Evolutionary conservation across 2,113 vertebrate species (phyloP).

Genomic region (Microcebus griseorufus): DNA sequence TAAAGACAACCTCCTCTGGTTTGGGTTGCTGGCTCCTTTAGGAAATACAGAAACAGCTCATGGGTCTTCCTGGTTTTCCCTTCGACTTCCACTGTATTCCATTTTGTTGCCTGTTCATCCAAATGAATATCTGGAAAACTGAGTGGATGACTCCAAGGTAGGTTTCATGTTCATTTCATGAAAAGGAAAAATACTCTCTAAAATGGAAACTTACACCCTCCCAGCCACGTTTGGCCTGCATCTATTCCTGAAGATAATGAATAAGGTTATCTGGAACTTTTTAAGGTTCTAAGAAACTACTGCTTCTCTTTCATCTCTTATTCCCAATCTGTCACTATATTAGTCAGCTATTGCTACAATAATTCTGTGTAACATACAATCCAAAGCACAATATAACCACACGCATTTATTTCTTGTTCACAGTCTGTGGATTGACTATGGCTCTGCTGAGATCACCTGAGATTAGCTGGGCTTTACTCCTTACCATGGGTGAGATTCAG

Average conservation of each 20-base stretch:
- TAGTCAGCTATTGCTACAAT: constrained; percentile 2
- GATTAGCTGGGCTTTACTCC: background rate
- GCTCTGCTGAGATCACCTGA: background rate
- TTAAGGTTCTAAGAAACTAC: background rate
- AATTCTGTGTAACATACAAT: background rate
- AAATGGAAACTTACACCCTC: background rate
- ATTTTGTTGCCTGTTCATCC: background rate
- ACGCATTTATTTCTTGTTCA: constrained; percentile 6
- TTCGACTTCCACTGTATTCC: background rate
- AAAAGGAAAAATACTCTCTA: background rate
- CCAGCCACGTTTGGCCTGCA: background rate
- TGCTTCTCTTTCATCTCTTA: constrained; percentile 7
- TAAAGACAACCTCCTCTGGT: constrained; percentile 47
- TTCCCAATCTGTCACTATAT: background rate
- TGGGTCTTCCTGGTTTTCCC: background rate
- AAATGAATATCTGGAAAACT: background rate
- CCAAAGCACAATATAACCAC: constrained; percentile 1
- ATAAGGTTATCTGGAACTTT: background rate
- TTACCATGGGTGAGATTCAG: background rate
- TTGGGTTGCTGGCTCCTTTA: constrained; percentile 28
- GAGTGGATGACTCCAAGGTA: background rate
- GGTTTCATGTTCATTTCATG: background rate
- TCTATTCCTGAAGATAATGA: constrained; percentile 3
- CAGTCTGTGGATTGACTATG: background rate
- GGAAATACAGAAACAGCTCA: constrained; percentile 51